phyloP scores from a whole-genome alignment of 2,113 vertebrate species.

The Butastur rufipennis region DNA sequence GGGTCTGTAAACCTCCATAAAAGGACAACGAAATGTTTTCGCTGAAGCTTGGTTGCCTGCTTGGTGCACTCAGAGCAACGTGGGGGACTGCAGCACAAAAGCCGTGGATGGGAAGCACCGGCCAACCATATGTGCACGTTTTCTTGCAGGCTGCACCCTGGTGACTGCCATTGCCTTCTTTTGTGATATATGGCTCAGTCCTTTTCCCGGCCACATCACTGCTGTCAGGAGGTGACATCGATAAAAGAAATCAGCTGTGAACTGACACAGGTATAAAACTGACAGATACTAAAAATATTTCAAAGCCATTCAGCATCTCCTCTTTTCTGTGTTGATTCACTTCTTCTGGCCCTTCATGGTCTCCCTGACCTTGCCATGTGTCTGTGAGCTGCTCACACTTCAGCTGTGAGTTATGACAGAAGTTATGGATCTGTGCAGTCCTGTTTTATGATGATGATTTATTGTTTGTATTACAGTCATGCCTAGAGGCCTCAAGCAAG shows the following conservation, averaged over 20 bases:
- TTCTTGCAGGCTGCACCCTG: background rate
- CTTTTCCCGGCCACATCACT: fast-evolving
- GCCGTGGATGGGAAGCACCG: background rate
- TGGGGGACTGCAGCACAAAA: background rate
- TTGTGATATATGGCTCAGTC: background rate
- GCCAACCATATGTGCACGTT: fast-evolving
- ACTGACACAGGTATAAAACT: background rate
- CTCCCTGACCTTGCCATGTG: background rate
- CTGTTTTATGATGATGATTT: conserved; percentile 49
- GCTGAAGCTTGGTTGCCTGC: background rate
- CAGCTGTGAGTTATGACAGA: background rate
- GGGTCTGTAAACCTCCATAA: background rate
- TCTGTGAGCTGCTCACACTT: background rate
- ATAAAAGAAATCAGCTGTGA: background rate
- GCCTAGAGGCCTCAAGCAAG: conserved; percentile 24
- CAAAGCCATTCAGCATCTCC: background rate
- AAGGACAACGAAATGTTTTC: background rate
- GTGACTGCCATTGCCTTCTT: background rate
- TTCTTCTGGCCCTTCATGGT: background rate
- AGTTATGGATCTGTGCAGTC: background rate
- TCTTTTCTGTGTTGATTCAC: background rate
- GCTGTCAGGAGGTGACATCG: background rate
- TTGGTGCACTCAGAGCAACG: background rate
- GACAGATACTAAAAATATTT: background rate
- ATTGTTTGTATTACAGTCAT: conserved; percentile 24